phyloP scores from a whole-genome alignment of 1,140 invertebrate species.

The Globodera rostochiensis region DNA sequence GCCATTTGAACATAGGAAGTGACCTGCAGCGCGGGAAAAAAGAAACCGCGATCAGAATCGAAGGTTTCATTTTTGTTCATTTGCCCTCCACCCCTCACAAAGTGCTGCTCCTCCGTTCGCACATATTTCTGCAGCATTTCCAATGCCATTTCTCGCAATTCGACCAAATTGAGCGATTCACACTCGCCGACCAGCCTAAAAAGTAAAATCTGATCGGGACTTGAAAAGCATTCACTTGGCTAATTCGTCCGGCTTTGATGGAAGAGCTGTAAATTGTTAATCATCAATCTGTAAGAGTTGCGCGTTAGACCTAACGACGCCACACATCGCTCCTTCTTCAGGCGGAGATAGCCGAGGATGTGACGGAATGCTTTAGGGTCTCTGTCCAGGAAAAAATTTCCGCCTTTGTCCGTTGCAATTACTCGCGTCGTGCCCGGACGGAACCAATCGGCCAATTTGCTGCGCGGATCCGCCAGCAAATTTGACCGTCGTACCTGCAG shows the following conservation, averaged over 20 bases:
- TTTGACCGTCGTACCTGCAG: conserved; percentile 61
- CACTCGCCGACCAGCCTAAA: conserved; percentile 63
- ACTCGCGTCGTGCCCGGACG: conserved; percentile 39
- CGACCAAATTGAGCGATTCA: conserved; percentile 60
- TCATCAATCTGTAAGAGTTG: neutral
- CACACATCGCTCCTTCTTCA: conserved; percentile 64
- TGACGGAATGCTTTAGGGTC: conserved; percentile 62
- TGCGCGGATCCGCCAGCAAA: conserved; percentile 60
- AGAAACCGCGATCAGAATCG: neutral
- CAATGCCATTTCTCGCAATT: conserved; percentile 61
- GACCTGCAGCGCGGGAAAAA: conserved; percentile 17
- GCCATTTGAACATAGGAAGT: conserved; percentile 60
- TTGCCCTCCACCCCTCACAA: conserved; percentile 30
- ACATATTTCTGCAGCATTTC: conserved; percentile 63
- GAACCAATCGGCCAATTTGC: conserved; percentile 50
- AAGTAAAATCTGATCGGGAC: neutral
- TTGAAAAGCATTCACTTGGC: conserved; percentile 49
- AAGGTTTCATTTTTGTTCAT: no score
- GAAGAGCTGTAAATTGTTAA: conserved; percentile 45
- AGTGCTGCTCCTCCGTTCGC: conserved; percentile 63
- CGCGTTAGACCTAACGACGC: conserved; percentile 38
- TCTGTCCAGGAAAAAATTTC: conserved; percentile 60
- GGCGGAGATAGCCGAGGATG: conserved; percentile 60
- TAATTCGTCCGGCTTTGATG: conserved; percentile 64
- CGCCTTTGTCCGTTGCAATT: conserved; percentile 62